Base-by-base conservation (phyloP, 2,113 vertebrate species). In the Python bivittatus region DNA sequence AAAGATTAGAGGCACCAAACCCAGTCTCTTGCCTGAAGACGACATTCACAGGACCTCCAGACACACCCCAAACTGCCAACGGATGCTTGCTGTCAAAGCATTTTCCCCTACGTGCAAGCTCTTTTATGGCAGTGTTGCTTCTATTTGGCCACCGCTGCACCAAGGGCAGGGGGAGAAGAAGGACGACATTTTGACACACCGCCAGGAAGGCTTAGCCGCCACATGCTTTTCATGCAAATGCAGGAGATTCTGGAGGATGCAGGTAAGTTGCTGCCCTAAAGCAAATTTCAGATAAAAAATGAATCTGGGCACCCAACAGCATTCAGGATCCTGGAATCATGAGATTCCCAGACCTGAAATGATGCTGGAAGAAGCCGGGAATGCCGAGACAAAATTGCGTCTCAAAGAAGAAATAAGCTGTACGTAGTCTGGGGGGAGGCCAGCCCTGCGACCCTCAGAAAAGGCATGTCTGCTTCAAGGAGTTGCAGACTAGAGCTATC, bases 91-190 rank as follows among this genome's bases (percentile, higher is more conserved):
- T 79, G 6, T 20, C n/a, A 6, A 79, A 79, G 6, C 6, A 2
- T 22, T 20, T 17, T 1, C 2, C 6, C 6, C 13, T 13, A 0
- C 1, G n/a, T 6, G 15, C 2, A 2, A 8, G 68, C n/a, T n/a
- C n/a, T n/a, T n/a, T n/a, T n/a, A n/a, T n/a, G n/a, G 7, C 17
- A 1, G 17, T 38, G 68, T 38, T 1, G 17, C 68, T 38, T n/a
- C 20, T 0, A 79, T 79, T 79, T 20, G 2, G 64, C 64, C n/a
- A 13, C 17, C 13, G 64, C 1, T 38, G 33, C 68, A 8, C 20
- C 68, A 1, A 38, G 68, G 68, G 20, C n/a, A 38, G 68, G 33
- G 6, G 0, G 2, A 79, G 33, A 17, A 38, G 68, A 8, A 79
- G n/a, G 68, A 79, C 20, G 68, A 20, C 6, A 1, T 38, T 38